Evolutionary conservation across 2,888 invertebrate genomes (phyloP).

Genomic region (Minunthozetes semirufus): DNA sequence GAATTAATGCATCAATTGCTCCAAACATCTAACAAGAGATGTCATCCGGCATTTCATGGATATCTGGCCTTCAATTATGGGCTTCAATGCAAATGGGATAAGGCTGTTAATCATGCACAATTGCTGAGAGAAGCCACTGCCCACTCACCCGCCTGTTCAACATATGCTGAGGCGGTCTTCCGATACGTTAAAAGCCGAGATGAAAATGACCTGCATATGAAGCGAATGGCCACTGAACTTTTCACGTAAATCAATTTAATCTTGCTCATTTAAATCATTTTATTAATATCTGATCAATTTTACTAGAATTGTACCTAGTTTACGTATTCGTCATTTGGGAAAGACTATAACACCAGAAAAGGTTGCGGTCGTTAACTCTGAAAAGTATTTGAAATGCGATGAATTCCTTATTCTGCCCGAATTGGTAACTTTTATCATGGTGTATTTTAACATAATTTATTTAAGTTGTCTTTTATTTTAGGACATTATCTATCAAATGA

Average conservation of each 20-base stretch:
- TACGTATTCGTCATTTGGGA: not conserved
- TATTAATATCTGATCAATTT: not conserved
- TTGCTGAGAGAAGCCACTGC: not conserved
- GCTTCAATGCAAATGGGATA: not conserved
- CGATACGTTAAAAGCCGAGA: not conserved
- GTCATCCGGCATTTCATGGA: not conserved
- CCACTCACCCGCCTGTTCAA: not conserved
- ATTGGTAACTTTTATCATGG: not conserved
- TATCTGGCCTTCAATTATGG: not conserved
- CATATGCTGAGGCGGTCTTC: conserved; percentile 4
- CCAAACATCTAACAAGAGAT: too few relatives aligned
- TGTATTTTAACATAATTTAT: not conserved
- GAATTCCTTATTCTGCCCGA: conserved; percentile 7
- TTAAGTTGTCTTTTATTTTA: not conserved
- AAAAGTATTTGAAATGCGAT: not conserved
- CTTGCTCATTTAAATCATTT: not conserved
- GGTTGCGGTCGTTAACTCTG: not conserved
- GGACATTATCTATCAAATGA: not conserved
- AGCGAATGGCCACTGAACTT: not conserved
- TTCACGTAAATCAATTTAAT: not conserved
- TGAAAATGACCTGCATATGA: not conserved
- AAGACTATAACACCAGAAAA: conserved; percentile 10
- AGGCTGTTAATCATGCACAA: conserved; percentile 7
- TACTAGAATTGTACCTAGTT: not conserved
- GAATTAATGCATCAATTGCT: too few relatives aligned